These are phyloP conservation scores for Fopius arisanus DNA, from an alignment of 1,140 invertebrate species.

Conservation along the genomic window DNA sequence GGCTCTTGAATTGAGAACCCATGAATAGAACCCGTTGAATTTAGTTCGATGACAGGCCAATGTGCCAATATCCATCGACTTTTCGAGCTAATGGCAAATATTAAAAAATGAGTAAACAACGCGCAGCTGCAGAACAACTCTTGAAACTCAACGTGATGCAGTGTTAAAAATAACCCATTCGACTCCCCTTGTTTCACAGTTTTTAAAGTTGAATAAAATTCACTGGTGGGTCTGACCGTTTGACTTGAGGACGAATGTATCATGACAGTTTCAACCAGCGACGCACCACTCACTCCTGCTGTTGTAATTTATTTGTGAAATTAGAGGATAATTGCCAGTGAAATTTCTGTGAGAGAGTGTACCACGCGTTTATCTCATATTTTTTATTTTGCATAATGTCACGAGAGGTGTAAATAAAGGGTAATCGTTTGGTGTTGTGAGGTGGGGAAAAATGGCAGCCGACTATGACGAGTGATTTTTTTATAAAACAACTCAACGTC, in stretches of 20 bases:
- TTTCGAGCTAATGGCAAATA: too few relatives aligned
- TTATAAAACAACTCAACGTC: not conserved
- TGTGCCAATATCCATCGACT: too few relatives aligned
- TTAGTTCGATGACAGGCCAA: too few relatives aligned
- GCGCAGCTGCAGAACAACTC: not conserved
- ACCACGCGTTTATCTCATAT: too few relatives aligned
- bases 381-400: not conserved
- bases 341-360: not conserved
- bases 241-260: not conserved
- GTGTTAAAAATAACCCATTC: slow-evolving; percentile 9
- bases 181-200: not conserved
- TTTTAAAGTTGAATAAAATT: not conserved
- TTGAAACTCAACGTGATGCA: not conserved
- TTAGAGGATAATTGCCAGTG: too few relatives aligned
- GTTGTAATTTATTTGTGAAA: not conserved
- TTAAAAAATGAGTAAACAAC: not conserved
- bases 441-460: slow-evolving; percentile 54
- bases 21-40: too few relatives aligned
- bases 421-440: not conserved
- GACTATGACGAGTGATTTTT: slow-evolving; percentile 54
- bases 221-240: not conserved
- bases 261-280: slow-evolving; percentile 11
- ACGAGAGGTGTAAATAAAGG: not conserved
- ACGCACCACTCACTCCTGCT: not conserved
- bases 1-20: too few relatives aligned